Percentiles rank a stretch among this genome's conserved stretches.
Evolutionary conservation across 1,140 invertebrate species (phyloP).

Genomic region (Schmidtea mediterranea): DNA sequence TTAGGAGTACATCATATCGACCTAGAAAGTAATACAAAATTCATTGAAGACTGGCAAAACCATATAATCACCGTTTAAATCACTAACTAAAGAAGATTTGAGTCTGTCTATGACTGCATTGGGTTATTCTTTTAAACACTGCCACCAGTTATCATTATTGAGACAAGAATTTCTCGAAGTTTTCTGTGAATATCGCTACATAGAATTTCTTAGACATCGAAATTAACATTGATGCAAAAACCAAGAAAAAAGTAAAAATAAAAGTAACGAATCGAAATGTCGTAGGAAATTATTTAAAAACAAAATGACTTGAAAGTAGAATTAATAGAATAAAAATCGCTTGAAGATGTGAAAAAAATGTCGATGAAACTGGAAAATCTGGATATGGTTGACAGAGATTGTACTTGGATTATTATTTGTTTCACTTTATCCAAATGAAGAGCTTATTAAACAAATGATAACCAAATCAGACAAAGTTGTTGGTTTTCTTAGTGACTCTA

Average conservation of each 20-base stretch:
- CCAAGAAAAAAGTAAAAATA: no score
- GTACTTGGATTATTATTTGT: no score
- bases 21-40: no score
- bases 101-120: no score
- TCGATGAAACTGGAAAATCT: background rate
- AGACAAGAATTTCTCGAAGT: constrained; percentile 84
- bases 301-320: no score
- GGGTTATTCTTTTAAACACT: constrained; percentile 61
- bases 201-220: background rate
- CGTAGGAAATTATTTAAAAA: no score
- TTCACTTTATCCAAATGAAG: constrained; percentile 35
- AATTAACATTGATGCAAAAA: no score
- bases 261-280: no score
- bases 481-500: constrained; percentile 51
- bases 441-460: constrained; percentile 60
- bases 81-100: background rate
- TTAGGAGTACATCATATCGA: no score
- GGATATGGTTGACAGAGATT: constrained; percentile 1
- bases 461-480: constrained; percentile 57
- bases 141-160: constrained; percentile 74
- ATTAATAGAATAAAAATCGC: no score
- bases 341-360: background rate
- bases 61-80: no score
- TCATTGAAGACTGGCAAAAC: no score
- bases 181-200: constrained; percentile 48